Evolutionary conservation across 2,113 vertebrate species (phyloP).

Genomic region (Ahaetulla prasina): DNA sequence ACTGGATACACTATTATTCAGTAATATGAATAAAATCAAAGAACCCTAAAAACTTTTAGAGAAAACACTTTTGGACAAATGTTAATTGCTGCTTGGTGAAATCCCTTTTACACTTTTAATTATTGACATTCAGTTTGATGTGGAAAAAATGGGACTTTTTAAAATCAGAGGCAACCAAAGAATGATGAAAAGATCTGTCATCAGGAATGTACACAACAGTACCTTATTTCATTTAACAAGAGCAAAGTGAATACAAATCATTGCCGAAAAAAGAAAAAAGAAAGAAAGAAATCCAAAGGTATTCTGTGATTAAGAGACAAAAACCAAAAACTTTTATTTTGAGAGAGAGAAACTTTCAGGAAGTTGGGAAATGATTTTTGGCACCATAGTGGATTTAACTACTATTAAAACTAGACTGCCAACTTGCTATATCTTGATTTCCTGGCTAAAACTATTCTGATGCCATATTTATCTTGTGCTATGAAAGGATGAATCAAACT

Average conservation of each 20-base stretch:
- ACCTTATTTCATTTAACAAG: not conserved
- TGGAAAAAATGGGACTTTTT: not conserved
- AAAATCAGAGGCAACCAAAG: not conserved
- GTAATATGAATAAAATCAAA: not conserved
- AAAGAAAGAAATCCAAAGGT: not conserved
- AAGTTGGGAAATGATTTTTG: not conserved
- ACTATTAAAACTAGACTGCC: not conserved
- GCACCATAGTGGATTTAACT: not conserved
- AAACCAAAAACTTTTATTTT: not conserved
- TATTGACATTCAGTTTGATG: not conserved
- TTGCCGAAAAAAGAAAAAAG: not conserved
- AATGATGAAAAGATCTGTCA: not conserved
- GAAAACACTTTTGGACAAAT: not conserved
- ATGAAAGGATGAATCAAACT: not conserved
- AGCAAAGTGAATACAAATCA: not conserved
- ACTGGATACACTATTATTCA: rapidly evolving
- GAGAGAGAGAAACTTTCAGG: not conserved
- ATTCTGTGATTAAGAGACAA: not conserved
- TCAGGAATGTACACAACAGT: not conserved
- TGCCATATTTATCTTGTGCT: not conserved
- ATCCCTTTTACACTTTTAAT: not conserved
- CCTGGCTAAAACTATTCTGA: not conserved
- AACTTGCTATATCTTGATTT: rapidly evolving
- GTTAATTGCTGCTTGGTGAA: not conserved
- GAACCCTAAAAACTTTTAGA: not conserved